These are phyloP conservation scores for Lordiphosa stackelbergi DNA, from an alignment of 1,140 invertebrate genomes.

Conservation along the genomic window DNA sequence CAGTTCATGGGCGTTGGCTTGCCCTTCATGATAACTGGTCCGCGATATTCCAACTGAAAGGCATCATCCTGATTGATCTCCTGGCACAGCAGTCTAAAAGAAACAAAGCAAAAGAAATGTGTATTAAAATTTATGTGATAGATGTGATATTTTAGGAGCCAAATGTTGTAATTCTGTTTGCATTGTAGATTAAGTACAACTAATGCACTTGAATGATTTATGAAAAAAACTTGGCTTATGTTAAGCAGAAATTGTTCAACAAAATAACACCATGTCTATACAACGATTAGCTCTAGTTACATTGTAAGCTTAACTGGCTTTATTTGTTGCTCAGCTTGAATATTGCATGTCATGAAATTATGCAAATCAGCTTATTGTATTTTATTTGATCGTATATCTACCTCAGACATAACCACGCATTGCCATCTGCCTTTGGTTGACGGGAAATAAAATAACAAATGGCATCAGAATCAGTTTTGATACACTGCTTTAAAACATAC, in stretches of 20 bases:
- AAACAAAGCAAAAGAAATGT: neutral
- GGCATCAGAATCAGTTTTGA: too few relatives aligned
- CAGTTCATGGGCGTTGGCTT: slow-evolving; percentile 96
- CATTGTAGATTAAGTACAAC: too few relatives aligned
- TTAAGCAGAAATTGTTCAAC: too few relatives aligned
- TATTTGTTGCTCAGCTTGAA: slow-evolving; percentile 8
- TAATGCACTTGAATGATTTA: too few relatives aligned
- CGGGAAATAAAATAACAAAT: slow-evolving; percentile 10
- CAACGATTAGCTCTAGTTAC: too few relatives aligned
- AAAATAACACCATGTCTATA: too few relatives aligned
- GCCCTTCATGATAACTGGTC: slow-evolving; percentile 97
- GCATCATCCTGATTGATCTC: slow-evolving; percentile 91
- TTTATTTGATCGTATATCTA: slow-evolving; percentile 29
- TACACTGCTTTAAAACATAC: too few relatives aligned
- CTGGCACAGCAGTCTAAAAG: slow-evolving; percentile 87
- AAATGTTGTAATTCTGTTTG: too few relatives aligned
- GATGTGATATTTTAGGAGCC: too few relatives aligned
- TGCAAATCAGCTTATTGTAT: slow-evolving; percentile 32
- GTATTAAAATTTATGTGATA: too few relatives aligned
- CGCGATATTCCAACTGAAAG: slow-evolving; percentile 92
- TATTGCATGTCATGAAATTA: slow-evolving; percentile 36
- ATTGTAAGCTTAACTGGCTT: too few relatives aligned
- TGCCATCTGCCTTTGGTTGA: slow-evolving; percentile 4
- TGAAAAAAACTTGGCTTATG: too few relatives aligned
- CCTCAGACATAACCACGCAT: slow-evolving; percentile 1